These are phyloP conservation scores for Clytia hemisphaerica DNA, from an alignment of 30 jellyfish, hydroid and myxozoan species.

Conservation along the genomic window DNA sequence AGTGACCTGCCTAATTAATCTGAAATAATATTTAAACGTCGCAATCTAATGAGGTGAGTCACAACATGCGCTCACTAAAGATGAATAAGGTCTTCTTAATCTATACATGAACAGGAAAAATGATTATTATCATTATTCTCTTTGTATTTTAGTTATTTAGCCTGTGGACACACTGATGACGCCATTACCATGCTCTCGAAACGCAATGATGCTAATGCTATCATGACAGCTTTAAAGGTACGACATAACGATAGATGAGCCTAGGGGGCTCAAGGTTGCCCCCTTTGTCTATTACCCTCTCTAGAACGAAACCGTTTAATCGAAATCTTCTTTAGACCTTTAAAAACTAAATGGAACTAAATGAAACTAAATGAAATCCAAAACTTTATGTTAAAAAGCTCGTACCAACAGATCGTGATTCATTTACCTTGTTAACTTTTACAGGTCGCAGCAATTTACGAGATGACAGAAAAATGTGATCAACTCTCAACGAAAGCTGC, in stretches of 20 bases:
- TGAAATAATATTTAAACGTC: background rate
- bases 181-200: constrained; percentile 67
- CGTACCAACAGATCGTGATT: too few species aligned
- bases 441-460: too few species aligned
- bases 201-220: constrained; percentile 63
- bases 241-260: background rate
- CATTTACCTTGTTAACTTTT: too few species aligned
- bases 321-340: background rate
- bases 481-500: too few species aligned
- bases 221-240: constrained; percentile 86
- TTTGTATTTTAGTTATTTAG: constrained; percentile 46
- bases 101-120: background rate
- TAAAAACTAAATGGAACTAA: too few species aligned
- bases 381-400: too few species aligned
- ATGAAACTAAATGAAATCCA: too few species aligned
- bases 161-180: constrained; percentile 57
- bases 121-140: background rate
- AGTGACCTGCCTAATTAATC: background rate
- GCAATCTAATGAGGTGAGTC: too few species aligned
- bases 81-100: background rate
- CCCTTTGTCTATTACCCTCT: background rate
- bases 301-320: background rate
- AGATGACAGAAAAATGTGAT: too few species aligned
- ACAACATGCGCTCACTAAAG: too few species aligned
- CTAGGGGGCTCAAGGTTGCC: background rate